phyloP scores from a whole-genome alignment of 2,888 invertebrate species.

The Ashinkailepas kermadecensis region DNA sequence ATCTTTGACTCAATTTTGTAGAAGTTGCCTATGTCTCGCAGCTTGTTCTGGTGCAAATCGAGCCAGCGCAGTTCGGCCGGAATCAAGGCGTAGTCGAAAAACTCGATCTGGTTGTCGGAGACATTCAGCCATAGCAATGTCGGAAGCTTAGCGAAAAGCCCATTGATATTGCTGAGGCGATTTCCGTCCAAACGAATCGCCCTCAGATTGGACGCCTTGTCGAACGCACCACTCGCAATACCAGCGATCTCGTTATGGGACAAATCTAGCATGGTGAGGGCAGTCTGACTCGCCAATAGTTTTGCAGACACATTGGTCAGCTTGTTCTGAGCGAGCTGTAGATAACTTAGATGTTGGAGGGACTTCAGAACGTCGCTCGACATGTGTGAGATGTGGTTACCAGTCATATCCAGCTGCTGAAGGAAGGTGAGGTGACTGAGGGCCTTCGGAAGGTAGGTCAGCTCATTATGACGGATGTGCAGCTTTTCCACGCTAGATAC shows the following conservation, averaged over 20 bases:
- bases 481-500: conserved; percentile 84
- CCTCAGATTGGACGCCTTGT: conserved; percentile 68
- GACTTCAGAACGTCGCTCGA: conserved; percentile 76
- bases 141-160: conserved; percentile 72
- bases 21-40: conserved; percentile 59
- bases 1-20: conserved; percentile 50
- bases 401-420: conserved; percentile 80
- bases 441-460: conserved; percentile 71
- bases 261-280: conserved; percentile 67
- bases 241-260: conserved; percentile 68
- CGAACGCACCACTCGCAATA: conserved; percentile 67
- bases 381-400: conserved; percentile 74
- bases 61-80: conserved; percentile 77
- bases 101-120: conserved; percentile 78
- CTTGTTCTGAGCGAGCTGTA: conserved; percentile 43
- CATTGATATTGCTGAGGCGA: conserved; percentile 68
- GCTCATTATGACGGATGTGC: conserved; percentile 77
- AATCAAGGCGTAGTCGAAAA: conserved; percentile 80
- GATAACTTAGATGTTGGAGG: conserved; percentile 57
- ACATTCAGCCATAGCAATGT: conserved; percentile 82
- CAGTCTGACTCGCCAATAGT: conserved; percentile 43
- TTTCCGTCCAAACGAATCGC: conserved; percentile 82
- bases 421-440: conserved; percentile 75
- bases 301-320: conserved; percentile 36
- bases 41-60: conserved; percentile 79